A percentile compares a stretch with the other conserved stretches of the same genome.
phyloP scores from a whole-genome alignment of 2,113 vertebrate genomes.

The Brachirus orientalis region DNA sequence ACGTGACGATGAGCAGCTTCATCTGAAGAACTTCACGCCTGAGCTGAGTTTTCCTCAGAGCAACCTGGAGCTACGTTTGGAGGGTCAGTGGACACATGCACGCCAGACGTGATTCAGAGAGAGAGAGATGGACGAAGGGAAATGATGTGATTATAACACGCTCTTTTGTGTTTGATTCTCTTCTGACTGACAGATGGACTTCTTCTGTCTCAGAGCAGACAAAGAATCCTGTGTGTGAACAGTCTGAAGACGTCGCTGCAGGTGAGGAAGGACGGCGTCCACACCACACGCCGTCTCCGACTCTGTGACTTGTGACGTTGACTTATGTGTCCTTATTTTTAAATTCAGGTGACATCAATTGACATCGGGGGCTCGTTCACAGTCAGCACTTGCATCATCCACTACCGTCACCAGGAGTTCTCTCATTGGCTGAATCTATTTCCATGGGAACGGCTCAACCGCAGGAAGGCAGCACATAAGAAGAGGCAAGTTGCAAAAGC shows the following conservation, averaged over 20 bases:
- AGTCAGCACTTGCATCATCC: conserved; percentile 94
- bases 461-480: conserved; percentile 70
- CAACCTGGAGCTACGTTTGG: conserved; percentile 88
- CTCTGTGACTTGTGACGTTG: not conserved
- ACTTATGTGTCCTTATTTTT: conserved; percentile 15
- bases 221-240: conserved; percentile 94
- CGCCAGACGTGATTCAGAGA: not conserved
- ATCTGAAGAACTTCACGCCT: conserved; percentile 88
- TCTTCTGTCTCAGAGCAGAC: conserved; percentile 96
- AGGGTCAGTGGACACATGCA: conserved; percentile 81
- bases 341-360: conserved; percentile 89
- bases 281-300: not conserved
- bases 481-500: conserved; percentile 69
- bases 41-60: conserved; percentile 91
- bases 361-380: conserved; percentile 88
- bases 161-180: conserved; percentile 1
- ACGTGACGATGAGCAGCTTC: conserved; percentile 88
- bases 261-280: conserved; percentile 73
- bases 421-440: conserved; percentile 92
- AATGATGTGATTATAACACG: conserved; percentile 14
- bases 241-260: conserved; percentile 88
- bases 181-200: conserved; percentile 86
- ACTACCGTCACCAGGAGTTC: conserved; percentile 98
- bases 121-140: not conserved
- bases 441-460: conserved; percentile 82